These are phyloP conservation scores for Hipparchia sbordonii DNA, from an alignment of 2,888 invertebrate genomes.

Conservation along the genomic window DNA sequence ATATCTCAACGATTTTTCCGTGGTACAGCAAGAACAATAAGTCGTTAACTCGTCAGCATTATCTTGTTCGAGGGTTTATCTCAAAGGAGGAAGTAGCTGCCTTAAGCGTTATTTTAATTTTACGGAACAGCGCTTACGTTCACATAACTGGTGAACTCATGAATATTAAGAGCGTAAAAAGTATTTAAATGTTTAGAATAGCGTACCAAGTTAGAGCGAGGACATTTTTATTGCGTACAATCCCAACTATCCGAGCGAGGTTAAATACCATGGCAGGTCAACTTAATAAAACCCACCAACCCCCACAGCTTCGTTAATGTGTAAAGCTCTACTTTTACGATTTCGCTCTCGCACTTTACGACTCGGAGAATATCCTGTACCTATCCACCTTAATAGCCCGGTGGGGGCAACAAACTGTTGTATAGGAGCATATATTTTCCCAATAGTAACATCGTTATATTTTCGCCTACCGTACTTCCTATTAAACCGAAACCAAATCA, in stretches of 20 bases:
- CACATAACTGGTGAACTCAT: neutral
- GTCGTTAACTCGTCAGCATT: neutral
- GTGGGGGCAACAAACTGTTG: conserved; percentile 13
- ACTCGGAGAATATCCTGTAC: conserved; percentile 6
- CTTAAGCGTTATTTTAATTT: neutral
- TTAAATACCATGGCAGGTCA: conserved; percentile 28
- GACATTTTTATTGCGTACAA: neutral
- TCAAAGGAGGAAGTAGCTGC: neutral
- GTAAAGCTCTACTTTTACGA: conserved; percentile 27
- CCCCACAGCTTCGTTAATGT: conserved; percentile 22
- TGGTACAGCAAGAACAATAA: no score
- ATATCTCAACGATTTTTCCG: no score
- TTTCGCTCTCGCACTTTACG: conserved; percentile 23
- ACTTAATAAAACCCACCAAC: conserved; percentile 27
- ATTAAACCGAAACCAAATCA: no score
- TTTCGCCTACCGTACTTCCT: no score
- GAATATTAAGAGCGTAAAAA: neutral
- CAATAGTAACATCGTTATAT: conserved; percentile 8
- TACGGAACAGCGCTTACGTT: neutral
- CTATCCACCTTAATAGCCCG: conserved; percentile 13
- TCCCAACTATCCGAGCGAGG: conserved; percentile 25
- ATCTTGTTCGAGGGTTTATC: neutral
- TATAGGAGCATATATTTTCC: neutral
- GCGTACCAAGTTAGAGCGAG: conserved; percentile 2
- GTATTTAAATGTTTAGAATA: neutral